Evolutionary conservation across 2,888 invertebrate genomes (phyloP), one percentile per base, ranked within the genome.

Genomic region (Villa cingulata): DNA sequence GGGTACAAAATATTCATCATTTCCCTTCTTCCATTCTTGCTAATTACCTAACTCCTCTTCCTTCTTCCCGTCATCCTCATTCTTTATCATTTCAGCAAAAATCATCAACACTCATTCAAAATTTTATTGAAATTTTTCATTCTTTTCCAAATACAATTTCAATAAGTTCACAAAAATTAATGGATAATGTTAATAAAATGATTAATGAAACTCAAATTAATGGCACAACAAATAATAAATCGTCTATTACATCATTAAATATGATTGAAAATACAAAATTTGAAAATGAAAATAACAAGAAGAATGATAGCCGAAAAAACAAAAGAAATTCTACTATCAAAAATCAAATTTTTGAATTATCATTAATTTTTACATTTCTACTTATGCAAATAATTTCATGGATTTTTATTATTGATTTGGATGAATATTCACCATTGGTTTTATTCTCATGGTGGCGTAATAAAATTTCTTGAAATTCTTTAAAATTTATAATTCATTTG

Each of bases 371-470:
- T 16, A 53, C 54, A 44, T 51, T 57, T 45, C 48, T 56, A 48
- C 50, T 56, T 19, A 37, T 55, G 37, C 56, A 55, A 54, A 56
- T 54, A 36, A 52, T 55, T 48, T 57, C 56, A 23, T 57, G 56
- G 53, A 52, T 57, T 49, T 55, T 57, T 51, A 54, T 55, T 23
- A 54, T 55, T 48, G 56, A 58, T 47, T 52, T 58, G 36, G 57
- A 58, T 29, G 59, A 58, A 45, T 59, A 56, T 50, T 58, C 58
- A 41, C 59, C 59, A 42, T 50, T 59, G 51, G 55, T 59, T 37
- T 51, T 59, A 29, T 59, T 58, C 51, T 59, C 58, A 39, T 58
- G 59, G 58, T 59, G 59, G 59, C 57, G 59, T n/a, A 59, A 59
- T 40, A 58, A 58, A 53, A 59, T 59, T 41, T 59, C 59, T 56